Conservation (phyloP, 2,113 vertebrate genomes). For the Tenebrosternarchus preto region DNA sequence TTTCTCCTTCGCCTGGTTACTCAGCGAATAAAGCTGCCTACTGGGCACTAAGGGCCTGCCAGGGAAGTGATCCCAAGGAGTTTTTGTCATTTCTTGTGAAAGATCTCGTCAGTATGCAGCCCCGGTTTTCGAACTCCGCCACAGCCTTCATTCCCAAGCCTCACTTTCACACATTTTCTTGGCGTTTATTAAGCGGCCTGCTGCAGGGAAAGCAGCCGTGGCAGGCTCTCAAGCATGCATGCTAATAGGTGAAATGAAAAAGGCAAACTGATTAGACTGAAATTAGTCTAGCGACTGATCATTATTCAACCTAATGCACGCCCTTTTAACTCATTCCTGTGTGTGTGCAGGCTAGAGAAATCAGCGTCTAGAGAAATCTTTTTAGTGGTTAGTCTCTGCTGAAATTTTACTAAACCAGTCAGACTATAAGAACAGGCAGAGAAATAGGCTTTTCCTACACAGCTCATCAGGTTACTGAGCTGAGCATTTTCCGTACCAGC, state of each 20-base stretch:
- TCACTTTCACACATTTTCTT: constrained; percentile 72
- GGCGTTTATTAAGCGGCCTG: constrained; percentile 69
- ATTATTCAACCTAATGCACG: constrained; percentile 12
- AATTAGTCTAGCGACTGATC: constrained; percentile 5
- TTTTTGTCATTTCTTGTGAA: constrained; percentile 75
- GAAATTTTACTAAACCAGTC: no score
- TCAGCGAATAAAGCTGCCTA: constrained; percentile 66
- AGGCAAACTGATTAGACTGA: constrained; percentile 31
- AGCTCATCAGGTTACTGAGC: constrained; percentile 47
- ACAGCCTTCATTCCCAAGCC: constrained; percentile 71
- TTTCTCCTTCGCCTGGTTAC: constrained; percentile 34
- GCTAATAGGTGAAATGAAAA: constrained; percentile 66
- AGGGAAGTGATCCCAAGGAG: constrained; percentile 66
- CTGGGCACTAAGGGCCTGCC: constrained; percentile 54
- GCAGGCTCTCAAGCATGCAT: constrained; percentile 69
- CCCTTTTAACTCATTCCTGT: constrained; percentile 11
- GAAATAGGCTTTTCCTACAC: background rate
- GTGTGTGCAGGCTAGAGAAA: background rate
- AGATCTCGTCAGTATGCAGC: constrained; percentile 77
- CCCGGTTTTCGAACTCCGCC: constrained; percentile 65
- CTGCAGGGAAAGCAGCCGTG: constrained; percentile 69
- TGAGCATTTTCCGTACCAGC: constrained; percentile 39
- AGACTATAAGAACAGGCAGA: no score
- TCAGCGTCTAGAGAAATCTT: background rate
- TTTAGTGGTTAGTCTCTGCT: no score